Conservation (phyloP, 1,140 invertebrate species). For the Penaeus chinensis region DNA sequence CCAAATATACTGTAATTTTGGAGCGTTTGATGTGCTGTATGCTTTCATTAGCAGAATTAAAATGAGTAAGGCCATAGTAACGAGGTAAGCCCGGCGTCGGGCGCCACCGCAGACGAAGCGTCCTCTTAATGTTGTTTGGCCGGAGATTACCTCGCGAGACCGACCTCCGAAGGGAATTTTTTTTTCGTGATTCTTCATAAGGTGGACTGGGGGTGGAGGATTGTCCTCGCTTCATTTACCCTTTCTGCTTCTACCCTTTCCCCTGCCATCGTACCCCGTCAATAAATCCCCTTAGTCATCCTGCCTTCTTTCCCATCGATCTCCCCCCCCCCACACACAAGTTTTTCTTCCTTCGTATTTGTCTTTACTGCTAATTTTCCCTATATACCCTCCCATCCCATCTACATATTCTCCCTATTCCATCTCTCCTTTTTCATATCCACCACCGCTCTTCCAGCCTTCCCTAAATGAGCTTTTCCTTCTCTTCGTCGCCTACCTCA, state of each 20-base stretch:
- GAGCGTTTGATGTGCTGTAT: conserved; percentile 57
- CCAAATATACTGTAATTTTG: conserved; percentile 56
- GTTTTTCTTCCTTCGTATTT: neutral
- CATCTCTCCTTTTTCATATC: neutral
- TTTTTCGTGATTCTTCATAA: no score
- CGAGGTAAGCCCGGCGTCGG: neutral
- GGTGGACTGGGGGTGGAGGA: no score
- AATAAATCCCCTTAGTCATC: conserved; percentile 1
- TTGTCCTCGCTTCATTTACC: no score
- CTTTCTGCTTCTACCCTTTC: neutral
- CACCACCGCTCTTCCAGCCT: neutral
- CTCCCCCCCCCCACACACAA: neutral
- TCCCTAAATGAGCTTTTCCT: neutral
- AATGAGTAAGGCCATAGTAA: conserved; percentile 52
- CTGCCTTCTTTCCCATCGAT: neutral
- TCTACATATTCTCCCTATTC: neutral
- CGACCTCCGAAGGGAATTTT: no score
- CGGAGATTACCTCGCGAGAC: no score
- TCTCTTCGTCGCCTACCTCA: neutral
- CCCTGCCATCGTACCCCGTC: neutral
- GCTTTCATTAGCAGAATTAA: conserved; percentile 59
- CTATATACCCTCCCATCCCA: neutral
- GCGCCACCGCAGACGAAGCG: neutral
- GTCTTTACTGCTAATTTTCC: neutral
- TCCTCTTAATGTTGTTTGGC: neutral